A percentile compares a stretch with the other conserved stretches of the same genome.
These are phyloP conservation scores for Megathymus violae DNA, from an alignment of 1,140 invertebrate species.

Conservation along the genomic window DNA sequence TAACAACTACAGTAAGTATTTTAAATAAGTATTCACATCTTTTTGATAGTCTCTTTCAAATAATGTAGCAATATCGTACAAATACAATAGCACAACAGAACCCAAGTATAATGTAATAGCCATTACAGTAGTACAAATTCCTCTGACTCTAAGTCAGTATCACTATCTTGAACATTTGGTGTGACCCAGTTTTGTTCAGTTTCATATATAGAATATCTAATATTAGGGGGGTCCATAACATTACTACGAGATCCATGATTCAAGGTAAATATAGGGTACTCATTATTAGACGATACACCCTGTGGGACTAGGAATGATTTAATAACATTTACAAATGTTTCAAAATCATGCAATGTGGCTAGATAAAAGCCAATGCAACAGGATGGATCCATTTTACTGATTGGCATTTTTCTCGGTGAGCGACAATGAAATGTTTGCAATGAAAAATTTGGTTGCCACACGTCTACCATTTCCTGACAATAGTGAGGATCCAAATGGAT, in stretches of 20 bases:
- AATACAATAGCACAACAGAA: conserved; percentile 26
- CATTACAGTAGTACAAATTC: conserved; percentile 87
- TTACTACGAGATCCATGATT: conserved; percentile 88
- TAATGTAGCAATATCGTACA: conserved; percentile 15
- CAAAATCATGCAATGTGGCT: conserved; percentile 89
- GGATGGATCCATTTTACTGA: conserved; percentile 96
- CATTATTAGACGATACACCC: conserved; percentile 85
- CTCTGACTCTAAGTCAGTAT: conserved; percentile 88
- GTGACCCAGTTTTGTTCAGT: conserved; percentile 76
- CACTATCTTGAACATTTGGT: conserved; percentile 84
- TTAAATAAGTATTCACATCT: conserved; percentile 19
- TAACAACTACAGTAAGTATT: conserved; percentile 28
- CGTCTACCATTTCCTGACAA: conserved; percentile 95
- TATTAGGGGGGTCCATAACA: conserved; percentile 82
- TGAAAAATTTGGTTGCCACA: conserved; percentile 89
- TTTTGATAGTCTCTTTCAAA: conserved; percentile 16
- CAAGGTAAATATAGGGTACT: conserved; percentile 93
- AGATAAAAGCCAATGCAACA: conserved; percentile 97
- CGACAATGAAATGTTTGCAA: conserved; percentile 93
- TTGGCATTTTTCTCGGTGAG: conserved; percentile 93
- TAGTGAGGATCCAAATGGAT: conserved; percentile 97
- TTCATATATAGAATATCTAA: conserved; percentile 83
- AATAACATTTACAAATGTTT: conserved; percentile 89
- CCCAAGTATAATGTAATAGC: conserved; percentile 18
- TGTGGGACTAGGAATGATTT: conserved; percentile 85